A percentile compares a stretch with the other conserved stretches of the same genome.
Evolutionary conservation across 2,888 invertebrate genomes (phyloP).

Genomic region (Cataglyphis livida): DNA sequence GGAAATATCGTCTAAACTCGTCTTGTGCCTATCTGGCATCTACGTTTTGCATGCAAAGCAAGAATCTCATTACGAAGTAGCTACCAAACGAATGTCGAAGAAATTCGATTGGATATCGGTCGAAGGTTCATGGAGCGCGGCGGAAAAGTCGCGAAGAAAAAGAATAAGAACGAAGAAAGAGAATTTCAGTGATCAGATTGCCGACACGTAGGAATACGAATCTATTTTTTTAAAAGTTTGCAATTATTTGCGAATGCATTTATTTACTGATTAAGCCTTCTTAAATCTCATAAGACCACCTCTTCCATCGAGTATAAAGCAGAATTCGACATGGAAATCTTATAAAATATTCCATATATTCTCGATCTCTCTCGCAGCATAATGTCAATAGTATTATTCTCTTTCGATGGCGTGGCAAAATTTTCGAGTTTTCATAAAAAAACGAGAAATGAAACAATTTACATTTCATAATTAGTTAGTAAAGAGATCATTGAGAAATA

Average conservation of each 20-base stretch:
- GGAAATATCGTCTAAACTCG: slow-evolving; percentile 8
- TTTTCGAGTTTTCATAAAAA: background rate
- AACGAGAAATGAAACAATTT: background rate
- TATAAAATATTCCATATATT: slow-evolving; percentile 27
- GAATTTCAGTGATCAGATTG: slow-evolving; percentile 52
- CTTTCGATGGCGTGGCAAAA: background rate
- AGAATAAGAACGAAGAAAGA: slow-evolving; percentile 21
- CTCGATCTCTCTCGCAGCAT: background rate
- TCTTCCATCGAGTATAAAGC: background rate
- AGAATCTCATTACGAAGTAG: slow-evolving; percentile 60
- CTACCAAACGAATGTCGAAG: slow-evolving; percentile 33
- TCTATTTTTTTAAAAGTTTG: background rate
- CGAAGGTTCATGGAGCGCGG: background rate
- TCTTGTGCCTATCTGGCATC: background rate
- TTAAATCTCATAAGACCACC: slow-evolving; percentile 26
- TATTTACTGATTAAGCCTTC: slow-evolving; percentile 43
- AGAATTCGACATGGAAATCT: slow-evolving; percentile 4
- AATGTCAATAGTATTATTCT: slow-evolving; percentile 12
- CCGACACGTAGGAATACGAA: slow-evolving; percentile 16
- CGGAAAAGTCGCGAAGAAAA: background rate
- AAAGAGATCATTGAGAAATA: background rate
- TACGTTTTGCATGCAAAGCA: slow-evolving; percentile 36
- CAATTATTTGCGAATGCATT: background rate
- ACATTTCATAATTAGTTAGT: background rate
- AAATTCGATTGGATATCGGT: slow-evolving; percentile 63